Evolutionary conservation across 2,888 invertebrate genomes (phyloP).

Genomic region (Lasioglossum oenotherae): DNA sequence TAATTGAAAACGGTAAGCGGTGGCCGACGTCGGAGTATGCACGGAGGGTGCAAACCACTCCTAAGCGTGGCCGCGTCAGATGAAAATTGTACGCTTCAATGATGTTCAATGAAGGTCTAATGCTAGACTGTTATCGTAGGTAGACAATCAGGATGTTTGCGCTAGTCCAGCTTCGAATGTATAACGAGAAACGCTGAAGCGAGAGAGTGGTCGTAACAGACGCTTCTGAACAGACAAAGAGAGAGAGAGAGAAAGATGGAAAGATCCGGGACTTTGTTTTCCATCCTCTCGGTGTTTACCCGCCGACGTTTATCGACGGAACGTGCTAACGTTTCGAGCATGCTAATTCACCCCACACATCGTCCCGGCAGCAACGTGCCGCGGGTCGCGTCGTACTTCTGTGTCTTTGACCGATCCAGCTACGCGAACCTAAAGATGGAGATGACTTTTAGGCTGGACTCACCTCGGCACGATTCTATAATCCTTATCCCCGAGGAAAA

Average conservation of each 20-base stretch:
- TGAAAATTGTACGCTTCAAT: background rate
- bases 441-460: constrained; percentile 62
- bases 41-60: background rate
- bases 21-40: background rate
- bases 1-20: background rate
- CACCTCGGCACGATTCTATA: constrained; percentile 52
- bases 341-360: constrained; percentile 18
- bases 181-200: background rate
- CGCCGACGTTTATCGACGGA: constrained; percentile 9
- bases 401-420: background rate
- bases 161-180: background rate
- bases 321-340: constrained; percentile 15
- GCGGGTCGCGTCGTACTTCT: background rate
- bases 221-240: background rate
- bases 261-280: constrained; percentile 18
- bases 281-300: constrained; percentile 14
- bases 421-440: constrained; percentile 57
- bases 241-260: background rate
- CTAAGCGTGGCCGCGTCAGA: background rate
- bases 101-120: background rate
- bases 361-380: background rate
- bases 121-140: background rate
- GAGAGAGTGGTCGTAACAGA: background rate
- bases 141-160: background rate
- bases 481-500: background rate